phyloP scores from a whole-genome alignment of 2,888 invertebrate species.

The Linnaemya tessellans region DNA sequence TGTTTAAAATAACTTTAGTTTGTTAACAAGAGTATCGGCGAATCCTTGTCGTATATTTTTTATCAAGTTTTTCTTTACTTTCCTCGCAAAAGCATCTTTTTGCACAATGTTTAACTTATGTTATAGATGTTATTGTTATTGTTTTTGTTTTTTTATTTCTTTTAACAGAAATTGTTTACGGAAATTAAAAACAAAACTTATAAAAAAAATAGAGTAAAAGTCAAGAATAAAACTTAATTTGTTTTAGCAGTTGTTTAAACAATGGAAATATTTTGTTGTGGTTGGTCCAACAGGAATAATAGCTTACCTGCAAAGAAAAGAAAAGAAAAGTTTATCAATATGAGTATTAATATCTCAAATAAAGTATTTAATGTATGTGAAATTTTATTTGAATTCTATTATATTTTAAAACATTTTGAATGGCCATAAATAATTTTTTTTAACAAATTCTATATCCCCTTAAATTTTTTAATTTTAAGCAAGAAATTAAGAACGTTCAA shows the following conservation, averaged over 20 bases:
- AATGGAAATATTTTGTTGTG: not conserved
- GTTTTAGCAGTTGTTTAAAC: not conserved
- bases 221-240: slow-evolving; percentile 1
- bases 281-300: not conserved
- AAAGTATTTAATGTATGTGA: not conserved
- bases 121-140: not conserved
- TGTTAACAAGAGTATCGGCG: slow-evolving; percentile 34
- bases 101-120: not conserved
- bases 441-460: too few relatives aligned
- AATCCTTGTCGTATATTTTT: not conserved
- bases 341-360: slow-evolving; percentile 3
- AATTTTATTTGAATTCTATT: not conserved
- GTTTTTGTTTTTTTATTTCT: not conserved
- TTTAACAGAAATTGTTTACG: not conserved
- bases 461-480: too few relatives aligned
- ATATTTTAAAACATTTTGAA: too few relatives aligned
- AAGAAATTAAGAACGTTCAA: too few relatives aligned
- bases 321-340: not conserved
- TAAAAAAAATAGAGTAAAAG: not conserved
- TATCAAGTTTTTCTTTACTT: not conserved
- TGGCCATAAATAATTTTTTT: too few relatives aligned
- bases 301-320: slow-evolving; percentile 42
- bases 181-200: not conserved
- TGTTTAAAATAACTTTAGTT: slow-evolving; percentile 25
- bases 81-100: slow-evolving; percentile 9